Percentiles rank a stretch among this genome's conserved stretches.
These are phyloP conservation scores for Micromussa lordhowensis DNA, from an alignment of 92 coral and sea anemone genomes.

Conservation along the genomic window DNA sequence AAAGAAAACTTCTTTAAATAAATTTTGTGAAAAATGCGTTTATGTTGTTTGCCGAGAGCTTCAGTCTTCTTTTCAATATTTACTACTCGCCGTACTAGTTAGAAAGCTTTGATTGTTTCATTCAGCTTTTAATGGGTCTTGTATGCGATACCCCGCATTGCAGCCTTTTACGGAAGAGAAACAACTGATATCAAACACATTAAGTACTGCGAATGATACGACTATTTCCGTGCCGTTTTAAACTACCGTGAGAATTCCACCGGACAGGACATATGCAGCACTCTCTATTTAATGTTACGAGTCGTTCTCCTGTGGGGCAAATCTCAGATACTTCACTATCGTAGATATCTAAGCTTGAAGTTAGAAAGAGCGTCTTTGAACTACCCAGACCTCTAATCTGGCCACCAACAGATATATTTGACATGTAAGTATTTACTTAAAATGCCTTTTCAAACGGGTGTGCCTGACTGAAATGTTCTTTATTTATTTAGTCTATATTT, in stretches of 20 bases:
- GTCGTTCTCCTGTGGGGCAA: no score
- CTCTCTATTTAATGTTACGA: background rate
- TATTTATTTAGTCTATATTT: background rate
- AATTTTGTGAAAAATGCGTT: background rate
- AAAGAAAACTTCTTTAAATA: background rate
- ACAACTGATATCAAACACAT: conserved; percentile 3
- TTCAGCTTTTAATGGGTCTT: background rate
- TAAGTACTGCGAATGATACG: background rate
- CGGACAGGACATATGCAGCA: background rate
- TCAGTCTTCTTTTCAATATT: background rate
- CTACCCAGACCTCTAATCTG: background rate
- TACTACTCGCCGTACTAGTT: background rate
- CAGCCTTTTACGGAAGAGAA: background rate
- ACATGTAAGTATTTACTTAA: background rate
- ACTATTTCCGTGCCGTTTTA: background rate
- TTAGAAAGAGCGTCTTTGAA: background rate
- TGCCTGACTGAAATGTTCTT: background rate
- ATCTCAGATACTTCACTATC: background rate
- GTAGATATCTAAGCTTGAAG: background rate
- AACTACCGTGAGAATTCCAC: conserved; percentile 11
- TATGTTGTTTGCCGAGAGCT: background rate
- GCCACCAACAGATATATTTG: background rate
- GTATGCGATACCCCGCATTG: background rate
- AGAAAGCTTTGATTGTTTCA: background rate
- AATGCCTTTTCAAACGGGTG: background rate